Conservation (phyloP, 64 coral and sea anemone species). For the Cladopsammia gracilis region DNA sequence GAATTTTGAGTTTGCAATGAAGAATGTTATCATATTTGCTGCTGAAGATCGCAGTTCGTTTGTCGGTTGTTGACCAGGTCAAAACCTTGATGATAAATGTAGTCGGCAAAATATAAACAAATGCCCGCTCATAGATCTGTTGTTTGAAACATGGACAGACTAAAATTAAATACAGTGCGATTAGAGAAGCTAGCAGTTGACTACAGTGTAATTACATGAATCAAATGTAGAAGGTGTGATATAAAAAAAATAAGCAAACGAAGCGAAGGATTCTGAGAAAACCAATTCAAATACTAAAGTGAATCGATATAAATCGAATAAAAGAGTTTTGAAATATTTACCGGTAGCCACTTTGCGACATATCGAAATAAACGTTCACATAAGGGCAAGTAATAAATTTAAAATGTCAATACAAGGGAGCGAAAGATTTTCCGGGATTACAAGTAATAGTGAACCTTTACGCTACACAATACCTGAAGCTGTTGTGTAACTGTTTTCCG, state of each 20-base stretch:
- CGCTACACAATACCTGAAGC: slow-evolving; percentile 18
- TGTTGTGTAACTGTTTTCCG: slow-evolving; percentile 19
- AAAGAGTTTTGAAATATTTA: no score
- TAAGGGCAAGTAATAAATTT: background rate
- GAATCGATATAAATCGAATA: background rate
- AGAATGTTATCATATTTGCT: background rate
- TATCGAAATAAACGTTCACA: background rate
- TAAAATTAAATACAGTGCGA: background rate
- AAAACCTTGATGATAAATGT: no score
- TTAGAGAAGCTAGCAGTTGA: background rate
- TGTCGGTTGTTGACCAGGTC: background rate
- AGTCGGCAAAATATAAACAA: no score
- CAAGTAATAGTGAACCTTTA: background rate
- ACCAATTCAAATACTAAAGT: background rate
- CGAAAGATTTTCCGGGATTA: background rate
- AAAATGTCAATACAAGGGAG: background rate
- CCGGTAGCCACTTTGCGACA: background rate
- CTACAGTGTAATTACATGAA: background rate
- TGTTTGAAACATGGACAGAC: background rate
- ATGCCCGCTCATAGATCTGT: no score
- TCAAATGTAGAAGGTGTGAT: background rate
- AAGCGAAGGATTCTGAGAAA: background rate
- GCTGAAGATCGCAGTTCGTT: background rate
- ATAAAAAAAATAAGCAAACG: background rate
- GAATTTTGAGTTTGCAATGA: background rate